Evolutionary conservation across 1,140 invertebrate species (phyloP), one percentile per base, ranked within the genome.

Genomic region (Zelostemma sp.): DNA sequence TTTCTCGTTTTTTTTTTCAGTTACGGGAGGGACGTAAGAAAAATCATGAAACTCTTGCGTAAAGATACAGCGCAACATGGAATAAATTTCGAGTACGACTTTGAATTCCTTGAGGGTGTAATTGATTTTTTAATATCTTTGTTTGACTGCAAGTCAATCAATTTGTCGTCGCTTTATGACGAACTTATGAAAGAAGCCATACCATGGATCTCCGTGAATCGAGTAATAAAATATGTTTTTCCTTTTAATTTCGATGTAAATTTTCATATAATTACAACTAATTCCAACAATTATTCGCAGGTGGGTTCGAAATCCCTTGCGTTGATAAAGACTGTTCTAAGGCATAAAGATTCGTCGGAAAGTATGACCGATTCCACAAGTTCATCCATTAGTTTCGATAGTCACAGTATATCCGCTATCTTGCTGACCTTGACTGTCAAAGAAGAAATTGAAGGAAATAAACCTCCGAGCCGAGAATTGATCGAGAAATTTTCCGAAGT

Each of bases 121-220:
- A 85, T 88, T 71, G 84, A 88, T 72, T 88, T 89, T 74, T 76
- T 89, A 19, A 46, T 81, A 17, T 84, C 81, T 0, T 55, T 89
- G 0, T 74, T 88, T 16, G 81, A 84, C 57, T 55, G 86, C 3
- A 81, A 85, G 73, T 35, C 86, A 3, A 50, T 80, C 11, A 59
- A 78, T 41, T 57, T 88, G 17, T 45, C 75, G 4, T 47, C 54
- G 25, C 69, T 87, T 0, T 86, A 88, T 77, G 68, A 83, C 11
- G 49, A 50, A 17, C 81, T 86, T 28, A 77, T 87, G 6, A 80
- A 76, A 61, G 55, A 81, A 11, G 83, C 87, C 3, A 77, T 88
- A 51, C 79, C 76, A 5, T 87, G 85, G 84, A 73, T 88, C 6
- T 76, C 85, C 31, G 69, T 77, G n/a, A 75, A 85, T 68, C 68